Conservation (phyloP, 1,140 invertebrate genomes). For the Fopius arisanus region DNA sequence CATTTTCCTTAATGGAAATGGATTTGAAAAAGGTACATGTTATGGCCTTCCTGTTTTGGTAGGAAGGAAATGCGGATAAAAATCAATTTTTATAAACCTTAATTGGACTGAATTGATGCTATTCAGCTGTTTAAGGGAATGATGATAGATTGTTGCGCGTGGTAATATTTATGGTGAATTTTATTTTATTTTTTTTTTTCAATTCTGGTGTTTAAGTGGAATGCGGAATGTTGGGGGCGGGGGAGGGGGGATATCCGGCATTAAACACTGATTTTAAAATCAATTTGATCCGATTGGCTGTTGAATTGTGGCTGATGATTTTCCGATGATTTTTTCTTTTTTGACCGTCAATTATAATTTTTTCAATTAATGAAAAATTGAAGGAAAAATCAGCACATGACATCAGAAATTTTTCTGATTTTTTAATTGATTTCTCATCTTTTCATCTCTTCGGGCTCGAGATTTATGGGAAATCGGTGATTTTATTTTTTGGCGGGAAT, state of each 20-base stretch:
- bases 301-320: no score
- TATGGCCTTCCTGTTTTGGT: neutral
- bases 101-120: neutral
- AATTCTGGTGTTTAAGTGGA: neutral
- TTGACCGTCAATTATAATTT: no score
- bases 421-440: no score
- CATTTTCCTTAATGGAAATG: slow-evolving; percentile 4
- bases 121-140: slow-evolving; percentile 3
- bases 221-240: neutral
- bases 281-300: neutral
- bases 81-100: neutral
- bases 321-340: no score
- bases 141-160: neutral
- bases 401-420: no score
- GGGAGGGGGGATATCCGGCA: neutral
- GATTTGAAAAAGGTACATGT: neutral
- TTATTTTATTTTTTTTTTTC: neutral
- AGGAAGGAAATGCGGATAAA: neutral
- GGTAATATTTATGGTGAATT: neutral
- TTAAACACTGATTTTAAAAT: neutral
- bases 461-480: no score
- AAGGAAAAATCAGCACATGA: no score
- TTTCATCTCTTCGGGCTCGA: no score
- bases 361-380: no score
- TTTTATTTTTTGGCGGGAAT: no score